These are phyloP conservation scores for Agrenia bidenticulata DNA, from an alignment of 2,888 invertebrate species.

Conservation along the genomic window DNA sequence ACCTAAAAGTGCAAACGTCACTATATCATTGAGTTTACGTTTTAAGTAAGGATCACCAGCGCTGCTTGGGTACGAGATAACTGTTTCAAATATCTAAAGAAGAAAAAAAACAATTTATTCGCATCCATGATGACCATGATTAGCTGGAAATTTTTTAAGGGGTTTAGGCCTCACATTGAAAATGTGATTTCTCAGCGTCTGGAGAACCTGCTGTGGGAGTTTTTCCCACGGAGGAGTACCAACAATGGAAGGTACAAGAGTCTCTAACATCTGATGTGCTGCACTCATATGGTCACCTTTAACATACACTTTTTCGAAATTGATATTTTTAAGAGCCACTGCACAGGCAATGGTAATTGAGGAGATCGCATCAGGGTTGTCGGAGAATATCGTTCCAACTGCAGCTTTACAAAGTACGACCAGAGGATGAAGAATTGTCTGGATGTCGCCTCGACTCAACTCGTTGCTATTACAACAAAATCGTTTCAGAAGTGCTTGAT, in stretches of 20 bases:
- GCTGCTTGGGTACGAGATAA: constrained; percentile 8
- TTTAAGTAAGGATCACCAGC: constrained; percentile 28
- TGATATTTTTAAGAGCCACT: constrained; percentile 5
- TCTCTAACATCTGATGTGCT: constrained; percentile 16
- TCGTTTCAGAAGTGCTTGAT: constrained; percentile 19
- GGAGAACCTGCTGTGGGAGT: constrained; percentile 9
- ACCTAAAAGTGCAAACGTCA: constrained; percentile 24
- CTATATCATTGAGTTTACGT: constrained; percentile 27
- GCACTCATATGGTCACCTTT: constrained; percentile 17
- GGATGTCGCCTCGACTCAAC: constrained; percentile 26
- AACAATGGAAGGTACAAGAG: constrained; percentile 12
- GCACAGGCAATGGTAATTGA: constrained; percentile 21
- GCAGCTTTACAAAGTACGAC: constrained; percentile 15
- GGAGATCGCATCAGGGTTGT: neutral
- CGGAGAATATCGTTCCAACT: constrained; percentile 12
- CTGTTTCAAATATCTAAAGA: constrained; percentile 30
- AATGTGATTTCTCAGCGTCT: constrained; percentile 18
- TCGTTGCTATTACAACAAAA: constrained; percentile 29
- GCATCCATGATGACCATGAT: too few species aligned
- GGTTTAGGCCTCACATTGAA: constrained; percentile 23
- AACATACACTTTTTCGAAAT: constrained; percentile 27
- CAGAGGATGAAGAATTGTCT: constrained; percentile 29
- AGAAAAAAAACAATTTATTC: neutral
- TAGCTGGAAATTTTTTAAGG: constrained; percentile 16
- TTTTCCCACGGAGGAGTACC: constrained; percentile 25